These are phyloP conservation scores for Gonioctena quinquepunctata DNA, from an alignment of 1,140 invertebrate genomes.

Conservation along the genomic window DNA sequence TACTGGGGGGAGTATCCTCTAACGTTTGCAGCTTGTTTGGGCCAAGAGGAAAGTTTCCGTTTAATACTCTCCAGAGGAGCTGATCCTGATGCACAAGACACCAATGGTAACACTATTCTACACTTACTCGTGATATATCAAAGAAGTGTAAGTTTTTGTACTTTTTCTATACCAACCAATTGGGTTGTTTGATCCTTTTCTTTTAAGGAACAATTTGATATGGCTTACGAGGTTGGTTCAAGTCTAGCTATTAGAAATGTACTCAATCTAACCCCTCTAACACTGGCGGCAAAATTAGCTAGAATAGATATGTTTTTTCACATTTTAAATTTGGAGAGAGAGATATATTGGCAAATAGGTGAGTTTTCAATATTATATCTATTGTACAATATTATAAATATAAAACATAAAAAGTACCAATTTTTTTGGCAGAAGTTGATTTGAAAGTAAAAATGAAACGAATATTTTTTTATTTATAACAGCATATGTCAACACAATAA, in stretches of 20 bases:
- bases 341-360: slow-evolving; percentile 96
- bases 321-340: slow-evolving; percentile 90
- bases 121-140: slow-evolving; percentile 97
- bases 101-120: slow-evolving; percentile 95
- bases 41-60: slow-evolving; percentile 96
- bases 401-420: no score
- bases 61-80: slow-evolving; percentile 93
- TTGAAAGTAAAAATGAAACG: no score
- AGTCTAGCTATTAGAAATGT: slow-evolving; percentile 84
- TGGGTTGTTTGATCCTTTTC: slow-evolving; percentile 9
- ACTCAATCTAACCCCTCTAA: slow-evolving; percentile 88
- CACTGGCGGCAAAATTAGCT: slow-evolving; percentile 90
- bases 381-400: slow-evolving; percentile 41
- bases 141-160: slow-evolving; percentile 72
- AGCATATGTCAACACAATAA: no score
- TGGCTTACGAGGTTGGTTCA: slow-evolving; percentile 90
- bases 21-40: slow-evolving; percentile 93
- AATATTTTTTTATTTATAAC: no score
- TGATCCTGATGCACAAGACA: slow-evolving; percentile 92
- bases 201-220: slow-evolving; percentile 86
- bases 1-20: slow-evolving; percentile 99
- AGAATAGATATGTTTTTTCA: slow-evolving; percentile 94
- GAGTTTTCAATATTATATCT: no score
- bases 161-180: not conserved
- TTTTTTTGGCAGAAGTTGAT: no score